A percentile compares a stretch with the other conserved stretches of the same genome.
phyloP scores from a whole-genome alignment of 1,140 invertebrate genomes.

The Alviniconcha marisindica region DNA sequence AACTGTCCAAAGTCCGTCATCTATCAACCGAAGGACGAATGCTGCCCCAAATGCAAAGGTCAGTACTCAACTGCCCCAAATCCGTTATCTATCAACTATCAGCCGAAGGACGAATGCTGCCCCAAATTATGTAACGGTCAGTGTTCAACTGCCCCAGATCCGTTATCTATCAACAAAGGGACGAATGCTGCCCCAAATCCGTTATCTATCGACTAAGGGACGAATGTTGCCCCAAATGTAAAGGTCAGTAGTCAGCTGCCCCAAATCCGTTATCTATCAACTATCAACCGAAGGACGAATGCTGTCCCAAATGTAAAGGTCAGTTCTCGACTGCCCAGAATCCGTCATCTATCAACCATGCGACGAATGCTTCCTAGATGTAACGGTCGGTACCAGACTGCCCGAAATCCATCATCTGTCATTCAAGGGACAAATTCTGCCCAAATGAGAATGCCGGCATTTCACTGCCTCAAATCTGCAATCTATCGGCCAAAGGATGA shows the following conservation, averaged over 20 bases:
- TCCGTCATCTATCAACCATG: too few relatives aligned
- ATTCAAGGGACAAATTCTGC: too few relatives aligned
- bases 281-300: conserved; percentile 56
- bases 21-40: conserved; percentile 61
- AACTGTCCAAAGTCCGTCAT: conserved; percentile 68
- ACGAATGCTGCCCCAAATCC: conserved; percentile 71
- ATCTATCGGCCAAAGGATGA: too few relatives aligned
- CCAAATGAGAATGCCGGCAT: too few relatives aligned
- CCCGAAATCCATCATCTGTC: too few relatives aligned
- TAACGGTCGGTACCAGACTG: too few relatives aligned
- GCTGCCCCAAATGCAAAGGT: conserved; percentile 72
- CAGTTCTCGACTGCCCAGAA: too few relatives aligned
- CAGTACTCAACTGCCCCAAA: conserved; percentile 70
- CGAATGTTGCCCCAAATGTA: too few relatives aligned
- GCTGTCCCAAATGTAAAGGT: too few relatives aligned
- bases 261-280: conserved; percentile 56
- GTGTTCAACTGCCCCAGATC: conserved; percentile 70
- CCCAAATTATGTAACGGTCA: conserved; percentile 42
- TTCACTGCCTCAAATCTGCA: too few relatives aligned
- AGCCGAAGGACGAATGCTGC: too few relatives aligned
- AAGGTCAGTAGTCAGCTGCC: conserved; percentile 74
- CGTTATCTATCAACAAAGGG: conserved; percentile 59
- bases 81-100: background rate
- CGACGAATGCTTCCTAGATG: too few relatives aligned
- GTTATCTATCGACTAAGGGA: background rate